Evolutionary conservation across 2,797 vertebrate genomes (phyloP).

Genomic region (Garrulus glandarius): DNA sequence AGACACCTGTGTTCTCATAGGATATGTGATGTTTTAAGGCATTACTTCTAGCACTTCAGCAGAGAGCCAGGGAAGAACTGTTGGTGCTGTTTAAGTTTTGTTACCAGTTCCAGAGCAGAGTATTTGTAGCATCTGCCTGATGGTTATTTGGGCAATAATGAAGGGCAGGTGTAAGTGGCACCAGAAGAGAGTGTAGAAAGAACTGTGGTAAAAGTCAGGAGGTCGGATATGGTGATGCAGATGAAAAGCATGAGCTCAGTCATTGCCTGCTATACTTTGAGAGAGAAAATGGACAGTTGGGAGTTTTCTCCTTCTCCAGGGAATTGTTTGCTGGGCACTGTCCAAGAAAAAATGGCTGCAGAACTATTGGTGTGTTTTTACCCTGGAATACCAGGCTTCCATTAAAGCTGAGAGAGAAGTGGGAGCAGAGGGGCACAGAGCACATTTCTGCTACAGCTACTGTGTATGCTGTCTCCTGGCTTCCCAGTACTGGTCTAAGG

Average conservation of each 20-base stretch:
- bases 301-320: background rate
- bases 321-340: background rate
- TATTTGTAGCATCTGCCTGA: background rate
- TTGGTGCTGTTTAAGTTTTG: background rate
- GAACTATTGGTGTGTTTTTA: background rate
- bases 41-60: background rate
- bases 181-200: background rate
- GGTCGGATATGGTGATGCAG: background rate
- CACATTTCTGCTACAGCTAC: background rate
- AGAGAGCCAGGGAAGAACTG: background rate
- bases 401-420: background rate
- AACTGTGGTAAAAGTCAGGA: background rate
- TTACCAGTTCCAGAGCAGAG: background rate
- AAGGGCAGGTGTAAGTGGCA: background rate
- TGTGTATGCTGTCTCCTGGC: fast-evolving
- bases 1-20: background rate
- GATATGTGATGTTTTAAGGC: background rate
- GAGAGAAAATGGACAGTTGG: background rate
- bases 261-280: background rate
- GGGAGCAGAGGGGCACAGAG: background rate
- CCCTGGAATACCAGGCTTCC: background rate
- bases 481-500: background rate
- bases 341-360: background rate
- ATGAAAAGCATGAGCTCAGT: background rate
- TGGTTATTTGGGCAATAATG: background rate